phyloP scores from a whole-genome alignment of 1,140 invertebrate genomes.

The Zaprionus inermis region DNA sequence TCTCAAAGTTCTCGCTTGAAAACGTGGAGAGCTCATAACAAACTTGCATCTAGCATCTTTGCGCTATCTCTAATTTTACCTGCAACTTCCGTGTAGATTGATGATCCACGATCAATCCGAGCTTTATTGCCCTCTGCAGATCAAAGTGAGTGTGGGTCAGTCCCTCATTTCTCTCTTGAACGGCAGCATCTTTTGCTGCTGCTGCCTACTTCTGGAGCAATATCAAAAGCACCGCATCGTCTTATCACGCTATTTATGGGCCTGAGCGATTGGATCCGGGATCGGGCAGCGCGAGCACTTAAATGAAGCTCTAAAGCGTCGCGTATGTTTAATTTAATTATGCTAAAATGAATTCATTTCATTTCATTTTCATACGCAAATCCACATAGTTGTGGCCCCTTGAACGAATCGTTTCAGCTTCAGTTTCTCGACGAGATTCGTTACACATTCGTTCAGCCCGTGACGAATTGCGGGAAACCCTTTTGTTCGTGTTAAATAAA shows the following conservation, averaged over 20 bases:
- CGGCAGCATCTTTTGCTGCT: background rate
- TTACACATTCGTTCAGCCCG: slow-evolving; percentile 57
- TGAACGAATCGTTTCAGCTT: slow-evolving; percentile 67
- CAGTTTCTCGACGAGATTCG: slow-evolving; percentile 54
- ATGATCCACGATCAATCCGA: background rate
- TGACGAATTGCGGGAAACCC: slow-evolving; percentile 67
- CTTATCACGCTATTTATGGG: slow-evolving; percentile 81
- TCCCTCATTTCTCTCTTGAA: background rate
- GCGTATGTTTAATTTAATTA: slow-evolving; percentile 78
- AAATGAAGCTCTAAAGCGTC: slow-evolving; percentile 43
- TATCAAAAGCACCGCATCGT: slow-evolving; percentile 74
- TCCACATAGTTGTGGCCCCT: slow-evolving; percentile 72
- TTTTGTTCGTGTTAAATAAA: slow-evolving; percentile 68
- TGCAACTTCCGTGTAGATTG: slow-evolving; percentile 2
- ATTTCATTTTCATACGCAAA: slow-evolving; percentile 70
- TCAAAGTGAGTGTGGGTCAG: background rate
- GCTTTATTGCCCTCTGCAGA: background rate
- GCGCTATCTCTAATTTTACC: background rate
- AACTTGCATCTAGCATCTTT: background rate
- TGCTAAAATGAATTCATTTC: slow-evolving; percentile 69
- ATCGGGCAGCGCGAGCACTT: slow-evolving; percentile 67
- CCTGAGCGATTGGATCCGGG: slow-evolving; percentile 41
- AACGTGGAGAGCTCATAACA: background rate
- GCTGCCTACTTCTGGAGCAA: slow-evolving; percentile 9
- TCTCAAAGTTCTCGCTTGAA: no score